Base-by-base conservation (phyloP, 2,113 vertebrate species). In the Channa maculata region DNA sequence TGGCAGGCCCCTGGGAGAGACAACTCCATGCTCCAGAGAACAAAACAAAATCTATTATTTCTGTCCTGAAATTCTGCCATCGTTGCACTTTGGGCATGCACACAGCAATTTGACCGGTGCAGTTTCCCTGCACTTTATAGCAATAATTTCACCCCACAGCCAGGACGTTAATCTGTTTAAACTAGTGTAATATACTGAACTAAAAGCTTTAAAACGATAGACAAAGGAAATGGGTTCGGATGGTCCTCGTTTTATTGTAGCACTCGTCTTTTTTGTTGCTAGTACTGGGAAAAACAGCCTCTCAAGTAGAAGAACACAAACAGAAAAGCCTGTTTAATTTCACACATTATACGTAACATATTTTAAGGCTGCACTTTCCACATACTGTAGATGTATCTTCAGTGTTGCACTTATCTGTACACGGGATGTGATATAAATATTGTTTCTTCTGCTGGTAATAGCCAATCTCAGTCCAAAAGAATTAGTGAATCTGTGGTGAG, bases 31-130 rank as follows among this genome's bases (percentile, higher is more conserved):
- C 83, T 65, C 65, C 39, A 6, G 54, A 79, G 73, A 86, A 77
- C 71, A 77, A 69, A 83, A 77, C 68, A 64, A 82, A 80, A 87
- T 80, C 70, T 72, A 75, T 86, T 86, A 80, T 87, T 79, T 82
- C 61, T 80, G 54, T 59, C 58, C 64, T 78, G 61, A 87, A 73
- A 78, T 80, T 52, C 48, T 82, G 72, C 69, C 71, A 45, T 65
- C 67, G 10, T 36, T 77, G 82, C 84, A 85, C 50, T 79, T 68
- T 88, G 38, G 34, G 62, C 39, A 24, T 6, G 7, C 38, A 45
- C 51, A 24, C 50, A 38, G 69, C 75, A 74, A 83, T 85, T 60
- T 74, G 52, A 84, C 49, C 77, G 13, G 59, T 65, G 61, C 51
- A 54, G 61, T 79, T 76, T 75, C 49, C 14, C 14, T 71, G 70